Conservation (phyloP, 2,888 invertebrate species). For the Campoplex capitator region DNA sequence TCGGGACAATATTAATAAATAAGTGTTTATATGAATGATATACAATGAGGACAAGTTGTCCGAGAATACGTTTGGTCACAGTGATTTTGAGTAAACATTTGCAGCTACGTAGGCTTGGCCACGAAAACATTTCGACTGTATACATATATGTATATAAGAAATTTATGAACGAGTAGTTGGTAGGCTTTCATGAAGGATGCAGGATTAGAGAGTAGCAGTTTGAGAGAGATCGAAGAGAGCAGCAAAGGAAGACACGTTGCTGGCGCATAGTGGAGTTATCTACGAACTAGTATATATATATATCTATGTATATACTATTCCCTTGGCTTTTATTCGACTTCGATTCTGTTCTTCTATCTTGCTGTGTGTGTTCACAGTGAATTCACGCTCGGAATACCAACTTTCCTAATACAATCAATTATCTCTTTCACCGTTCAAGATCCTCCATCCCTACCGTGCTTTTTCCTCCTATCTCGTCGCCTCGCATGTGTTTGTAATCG, state of each 20-base stretch:
- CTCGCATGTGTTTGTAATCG: conserved; percentile 4
- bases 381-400: conserved; percentile 82
- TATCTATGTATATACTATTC: background rate
- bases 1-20: conserved; percentile 2
- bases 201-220: conserved; percentile 50
- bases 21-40: background rate
- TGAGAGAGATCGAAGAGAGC: conserved; percentile 33
- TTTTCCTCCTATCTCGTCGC: conserved; percentile 18
- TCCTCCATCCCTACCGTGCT: conserved; percentile 46
- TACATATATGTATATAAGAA: conserved; percentile 12
- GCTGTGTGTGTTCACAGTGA: conserved; percentile 58
- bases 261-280: conserved; percentile 61
- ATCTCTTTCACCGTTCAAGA: conserved; percentile 79
- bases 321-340: conserved; percentile 59
- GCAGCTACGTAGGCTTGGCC: conserved; percentile 71
- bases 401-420: conserved; percentile 84
- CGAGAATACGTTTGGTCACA: conserved; percentile 66
- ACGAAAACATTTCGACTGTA: conserved; percentile 18
- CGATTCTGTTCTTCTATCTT: conserved; percentile 44
- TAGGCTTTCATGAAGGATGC: conserved; percentile 50
- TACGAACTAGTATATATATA: background rate
- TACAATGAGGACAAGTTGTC: background rate
- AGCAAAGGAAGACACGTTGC: conserved; percentile 39
- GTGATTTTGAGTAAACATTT: conserved; percentile 82
- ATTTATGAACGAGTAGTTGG: conserved; percentile 54